Percentiles rank a stretch among this genome's conserved stretches.
Conservation (phyloP, 2,113 vertebrate genomes). For the Macaca mulatta region DNA sequence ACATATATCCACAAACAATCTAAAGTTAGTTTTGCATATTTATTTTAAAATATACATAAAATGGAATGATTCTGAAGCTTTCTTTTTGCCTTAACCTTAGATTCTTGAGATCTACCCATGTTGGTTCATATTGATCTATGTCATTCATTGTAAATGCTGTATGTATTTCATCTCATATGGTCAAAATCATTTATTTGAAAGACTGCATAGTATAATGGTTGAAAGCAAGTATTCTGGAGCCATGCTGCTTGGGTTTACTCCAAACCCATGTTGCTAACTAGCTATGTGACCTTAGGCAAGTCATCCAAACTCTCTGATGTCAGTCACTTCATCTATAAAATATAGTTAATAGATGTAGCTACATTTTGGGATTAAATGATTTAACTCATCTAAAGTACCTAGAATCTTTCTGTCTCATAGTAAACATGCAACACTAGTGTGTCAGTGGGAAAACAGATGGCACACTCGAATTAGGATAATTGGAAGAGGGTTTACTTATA, state of each 20-base stretch:
- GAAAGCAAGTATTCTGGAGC: neutral
- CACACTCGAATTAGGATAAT: neutral
- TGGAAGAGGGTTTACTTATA: neutral
- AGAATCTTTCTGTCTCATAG: neutral
- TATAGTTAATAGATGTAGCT: neutral
- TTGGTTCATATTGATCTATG: neutral
- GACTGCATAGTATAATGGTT: rapidly evolving
- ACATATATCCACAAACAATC: neutral
- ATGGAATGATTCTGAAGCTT: neutral
- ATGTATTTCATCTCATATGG: neutral
- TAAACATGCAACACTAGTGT: rapidly evolving
- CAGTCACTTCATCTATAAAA: neutral
- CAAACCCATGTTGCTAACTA: neutral
- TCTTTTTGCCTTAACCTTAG: neutral
- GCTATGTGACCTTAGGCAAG: neutral
- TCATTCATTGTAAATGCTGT: neutral
- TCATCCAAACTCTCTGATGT: neutral
- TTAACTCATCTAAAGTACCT: neutral
- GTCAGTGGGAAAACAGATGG: neutral
- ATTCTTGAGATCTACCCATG: neutral
- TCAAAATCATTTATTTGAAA: neutral
- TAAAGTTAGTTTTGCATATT: neutral
- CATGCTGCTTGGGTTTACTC: neutral
- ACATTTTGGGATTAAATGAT: neutral
- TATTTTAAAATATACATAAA: neutral